Conservation (phyloP, 2,113 vertebrate genomes). For the Promerops cafer region DNA sequence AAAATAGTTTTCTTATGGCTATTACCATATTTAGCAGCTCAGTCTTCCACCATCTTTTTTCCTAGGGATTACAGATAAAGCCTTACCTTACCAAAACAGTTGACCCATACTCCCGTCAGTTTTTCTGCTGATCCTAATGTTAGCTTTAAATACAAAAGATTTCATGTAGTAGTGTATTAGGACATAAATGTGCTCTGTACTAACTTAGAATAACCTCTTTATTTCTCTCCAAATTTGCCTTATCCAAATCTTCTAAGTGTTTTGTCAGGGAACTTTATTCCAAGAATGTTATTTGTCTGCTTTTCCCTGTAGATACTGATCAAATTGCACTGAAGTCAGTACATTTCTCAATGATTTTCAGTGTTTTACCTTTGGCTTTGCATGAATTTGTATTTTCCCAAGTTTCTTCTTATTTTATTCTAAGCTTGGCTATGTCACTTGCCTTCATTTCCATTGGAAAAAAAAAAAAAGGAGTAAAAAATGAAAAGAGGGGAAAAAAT, state of each 20-base stretch:
- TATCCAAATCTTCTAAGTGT: background rate
- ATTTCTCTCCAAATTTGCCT: background rate
- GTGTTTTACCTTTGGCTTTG: background rate
- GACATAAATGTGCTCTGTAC: background rate
- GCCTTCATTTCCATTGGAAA: background rate
- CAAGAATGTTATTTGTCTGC: background rate
- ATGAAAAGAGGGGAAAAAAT: background rate
- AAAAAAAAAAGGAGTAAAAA: background rate
- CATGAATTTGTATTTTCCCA: background rate
- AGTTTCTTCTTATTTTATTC: background rate
- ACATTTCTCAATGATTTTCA: background rate
- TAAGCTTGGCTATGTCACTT: background rate
- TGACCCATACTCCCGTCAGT: background rate
- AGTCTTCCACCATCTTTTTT: background rate
- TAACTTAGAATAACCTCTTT: background rate
- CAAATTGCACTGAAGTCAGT: background rate
- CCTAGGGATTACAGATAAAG: background rate
- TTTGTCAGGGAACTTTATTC: background rate
- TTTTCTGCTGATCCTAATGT: background rate
- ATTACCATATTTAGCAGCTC: slow-evolving; percentile 5
- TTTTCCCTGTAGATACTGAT: background rate
- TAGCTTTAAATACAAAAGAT: background rate
- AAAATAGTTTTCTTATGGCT: background rate
- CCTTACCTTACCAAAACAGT: background rate
- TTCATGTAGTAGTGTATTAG: background rate